Evolutionary conservation across 2,797 vertebrate genomes (phyloP), one percentile per base, ranked within the genome.

Genomic region (Erpetoichthys calabaricus): DNA sequence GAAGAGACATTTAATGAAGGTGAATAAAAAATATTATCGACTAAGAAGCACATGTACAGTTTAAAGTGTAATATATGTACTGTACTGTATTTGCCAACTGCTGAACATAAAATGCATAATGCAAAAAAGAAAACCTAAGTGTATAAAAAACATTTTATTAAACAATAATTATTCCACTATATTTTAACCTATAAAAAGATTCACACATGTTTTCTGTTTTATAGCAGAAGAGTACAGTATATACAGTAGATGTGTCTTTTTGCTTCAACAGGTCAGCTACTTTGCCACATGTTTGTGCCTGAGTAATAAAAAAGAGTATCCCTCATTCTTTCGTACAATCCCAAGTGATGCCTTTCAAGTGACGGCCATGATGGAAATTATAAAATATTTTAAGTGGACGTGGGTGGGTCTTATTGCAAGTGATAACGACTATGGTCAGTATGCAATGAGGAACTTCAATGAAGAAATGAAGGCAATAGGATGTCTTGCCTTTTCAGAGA

Each of bases 221-320:
- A 25, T 25, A 25, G n/a, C n/a, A n/a, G n/a, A n/a, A n/a, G n/a
- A n/a, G n/a, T n/a, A 25, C 25, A 25, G 25, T 25, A 25, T 25
- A 25, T 25, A 25, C 25, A 25, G 25, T 25, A 25, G 25, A 25
- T 25, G 25, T 49, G 7, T 47, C 47, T 49, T 42, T 56, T 47
- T 53, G 7, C 44, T 62, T 45, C 42, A 52, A 57, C 66, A 75
- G 74, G 68, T 74, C 25, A 77, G 74, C 56, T 80, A 73, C 54
- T 70, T 67, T 55, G 65, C 74, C 3, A 68, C 75, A 10, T 76
- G 74, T 62, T 65, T 70, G 6, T 80, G 77, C 63, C 64, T 73
- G 58, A 79, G 68, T 60, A 65, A 74, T 60, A 71, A 58, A 6
- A 58, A 42, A 45, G 71, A 60, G 49, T 72, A 64, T 57, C 72